Base-by-base conservation (phyloP, 2,888 invertebrate species). In the Hyalella azteca region DNA sequence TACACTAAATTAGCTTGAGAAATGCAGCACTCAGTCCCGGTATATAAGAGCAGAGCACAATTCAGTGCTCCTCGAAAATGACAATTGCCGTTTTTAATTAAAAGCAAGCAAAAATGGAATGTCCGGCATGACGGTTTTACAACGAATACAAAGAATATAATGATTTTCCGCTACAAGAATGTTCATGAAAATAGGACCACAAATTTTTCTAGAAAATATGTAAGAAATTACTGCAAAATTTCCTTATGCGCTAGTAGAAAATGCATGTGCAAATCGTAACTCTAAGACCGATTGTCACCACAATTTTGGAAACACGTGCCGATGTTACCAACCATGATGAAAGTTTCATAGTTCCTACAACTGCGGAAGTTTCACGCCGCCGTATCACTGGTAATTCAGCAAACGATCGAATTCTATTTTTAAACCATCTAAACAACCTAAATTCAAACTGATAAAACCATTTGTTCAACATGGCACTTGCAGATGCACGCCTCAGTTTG, bases 251-350 rank as follows among this genome's bases (percentile, higher is more conserved):
- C 29, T 66, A 66, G 66, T 66, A 66, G 36, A 54, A 66, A 66
- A 66, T 66, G 1, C 66, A 36, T 15, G 66, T 66, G 66, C 2
- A 66, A 66, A 66, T 66, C 39, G 66, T 66, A 66, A 66, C 32
- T 36, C 66, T 66, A 66, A 66, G 36, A 36, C 36, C 13, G 66
- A 66, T 66, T 66, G 39, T 66, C 66, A 54, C 54, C 9, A 29
- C 9, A 54, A 3, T 29, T 26, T 54, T 26, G 26, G 54, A 54
- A 13, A 26, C 26, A 1, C 26, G 13, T 3, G n/a, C n/a, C n/a
- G n/a, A n/a, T n/a, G n/a, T n/a, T n/a, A n/a, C n/a, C n/a, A n/a
- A n/a, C n/a, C n/a, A n/a, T n/a, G n/a, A n/a, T n/a, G n/a, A n/a
- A n/a, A n/a, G n/a, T n/a, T n/a, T n/a, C n/a, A n/a, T n/a, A n/a